These are phyloP conservation scores for Albula glossodonta DNA, from an alignment of 2,113 vertebrate genomes.

Conservation along the genomic window DNA sequence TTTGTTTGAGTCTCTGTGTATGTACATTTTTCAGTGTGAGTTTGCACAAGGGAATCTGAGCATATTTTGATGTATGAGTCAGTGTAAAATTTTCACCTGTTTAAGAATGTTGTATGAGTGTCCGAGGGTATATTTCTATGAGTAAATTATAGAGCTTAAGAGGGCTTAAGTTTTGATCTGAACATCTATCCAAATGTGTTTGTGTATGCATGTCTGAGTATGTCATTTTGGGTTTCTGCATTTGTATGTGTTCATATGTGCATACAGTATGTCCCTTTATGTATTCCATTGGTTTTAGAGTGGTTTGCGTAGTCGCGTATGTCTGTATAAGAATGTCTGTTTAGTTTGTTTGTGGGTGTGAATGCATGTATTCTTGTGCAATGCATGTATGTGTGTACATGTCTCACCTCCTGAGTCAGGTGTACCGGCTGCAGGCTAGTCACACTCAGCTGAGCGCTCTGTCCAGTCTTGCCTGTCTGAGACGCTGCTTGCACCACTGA, in stretches of 20 bases:
- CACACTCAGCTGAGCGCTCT: constrained; percentile 80
- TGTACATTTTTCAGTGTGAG: neutral
- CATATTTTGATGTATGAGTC: neutral
- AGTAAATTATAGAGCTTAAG: no score
- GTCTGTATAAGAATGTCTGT: neutral
- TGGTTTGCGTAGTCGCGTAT: neutral
- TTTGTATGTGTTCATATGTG: constrained; percentile 5
- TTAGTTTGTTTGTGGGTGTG: neutral
- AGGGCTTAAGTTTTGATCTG: no score
- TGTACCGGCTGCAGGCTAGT: constrained; percentile 85
- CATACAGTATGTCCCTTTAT: no score
- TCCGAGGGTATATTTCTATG: no score
- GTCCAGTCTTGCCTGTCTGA: constrained; percentile 79
- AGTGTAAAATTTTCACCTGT: neutral
- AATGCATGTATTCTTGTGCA: neutral
- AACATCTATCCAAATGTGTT: neutral
- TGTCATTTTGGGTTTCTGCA: constrained; percentile 9
- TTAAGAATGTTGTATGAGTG: no score
- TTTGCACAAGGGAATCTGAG: neutral
- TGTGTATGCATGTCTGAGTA: neutral
- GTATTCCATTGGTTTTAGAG: no score
- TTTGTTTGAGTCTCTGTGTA: no score
- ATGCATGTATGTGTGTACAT: constrained; percentile 15
- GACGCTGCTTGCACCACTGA: constrained; percentile 86
- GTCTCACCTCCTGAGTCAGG: constrained; percentile 81